Base-by-base conservation (phyloP, 2,888 invertebrate species). In the Zhuqinia jingwanae region DNA sequence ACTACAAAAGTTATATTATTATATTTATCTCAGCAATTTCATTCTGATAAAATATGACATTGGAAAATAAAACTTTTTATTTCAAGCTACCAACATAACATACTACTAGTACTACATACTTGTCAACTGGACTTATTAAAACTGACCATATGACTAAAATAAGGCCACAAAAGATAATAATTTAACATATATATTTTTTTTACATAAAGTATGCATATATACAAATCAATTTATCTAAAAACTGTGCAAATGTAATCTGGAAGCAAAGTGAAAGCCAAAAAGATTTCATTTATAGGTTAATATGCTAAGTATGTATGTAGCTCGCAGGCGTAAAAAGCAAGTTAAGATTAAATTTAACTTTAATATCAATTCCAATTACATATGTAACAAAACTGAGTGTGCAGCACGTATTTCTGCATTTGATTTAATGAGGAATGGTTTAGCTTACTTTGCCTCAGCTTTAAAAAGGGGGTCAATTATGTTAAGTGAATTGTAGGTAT, bases 401-500 rank as follows among this genome's bases (percentile, higher is more conserved):
- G 11, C 6, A 2, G n/a, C 2, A 50, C 50, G 13, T n/a, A 13
- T 50, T 5, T 50, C 15, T 50, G 50, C 13, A 13, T 50, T 15
- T n/a, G 27, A 15, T 65, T 65, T 36, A 17, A 65, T 65, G 60
- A 30, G 27, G 36, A 10, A 30, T 20, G 42, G 8, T 36, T 36
- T 50, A 50, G n/a, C 36, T 30, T 36, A 65, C 30, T 27, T 45
- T 36, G 15, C 77, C 36, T 3, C 56, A 13, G 77, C 30, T 36
- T 56, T 77, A 45, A 50, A 58, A 60, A 58, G 15, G 77, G n/a
- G 27, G 25, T 78, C 78, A 63, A 78, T 78, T 78, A 63, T 17
- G 45, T 78, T 78, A 78, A 78, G 78, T 78, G 78, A 78, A 78
- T 47, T 47, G 47, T 50, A 78, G 63, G 65, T 47, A 63, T 58